Conservation (phyloP, 1,140 invertebrate genomes). For the Augochlora pura region DNA sequence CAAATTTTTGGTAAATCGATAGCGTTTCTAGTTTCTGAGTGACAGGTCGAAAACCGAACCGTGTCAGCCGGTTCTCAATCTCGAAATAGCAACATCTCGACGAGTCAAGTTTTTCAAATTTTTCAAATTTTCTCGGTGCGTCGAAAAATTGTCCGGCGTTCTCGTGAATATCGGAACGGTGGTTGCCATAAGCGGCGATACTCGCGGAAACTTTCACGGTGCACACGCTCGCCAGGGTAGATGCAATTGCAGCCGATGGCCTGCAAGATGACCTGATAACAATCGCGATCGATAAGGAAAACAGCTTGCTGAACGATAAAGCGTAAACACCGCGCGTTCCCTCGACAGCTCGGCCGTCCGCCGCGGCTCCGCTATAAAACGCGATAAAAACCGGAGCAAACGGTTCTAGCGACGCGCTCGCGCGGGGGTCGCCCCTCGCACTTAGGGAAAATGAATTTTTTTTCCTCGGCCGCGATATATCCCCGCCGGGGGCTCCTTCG, state of each 20-base stretch:
- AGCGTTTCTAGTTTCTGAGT: too few relatives aligned
- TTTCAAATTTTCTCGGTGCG: too few relatives aligned
- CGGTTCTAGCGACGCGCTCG: too few relatives aligned
- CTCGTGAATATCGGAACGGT: slow-evolving; percentile 50
- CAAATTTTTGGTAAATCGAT: too few relatives aligned
- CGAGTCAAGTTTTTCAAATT: too few relatives aligned
- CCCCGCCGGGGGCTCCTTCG: too few relatives aligned
- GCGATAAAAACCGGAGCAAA: slow-evolving; percentile 45
- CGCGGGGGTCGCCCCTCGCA: slow-evolving; percentile 43
- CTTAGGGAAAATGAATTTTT: slow-evolving; percentile 61
- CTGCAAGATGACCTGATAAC: slow-evolving; percentile 65
- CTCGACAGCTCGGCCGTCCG: slow-evolving; percentile 46
- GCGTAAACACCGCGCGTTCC: slow-evolving; percentile 59
- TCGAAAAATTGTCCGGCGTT: too few relatives aligned
- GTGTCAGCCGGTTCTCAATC: too few relatives aligned
- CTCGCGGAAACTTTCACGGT: slow-evolving; percentile 32
- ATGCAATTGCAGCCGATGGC: slow-evolving; percentile 59
- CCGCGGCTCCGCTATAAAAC: slow-evolving; percentile 47
- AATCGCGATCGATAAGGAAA: slow-evolving; percentile 67
- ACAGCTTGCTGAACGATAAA: slow-evolving; percentile 62
- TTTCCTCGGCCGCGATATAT: neutral
- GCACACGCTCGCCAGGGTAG: slow-evolving; percentile 25
- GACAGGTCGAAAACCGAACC: too few relatives aligned
- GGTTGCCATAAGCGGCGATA: slow-evolving; percentile 6
- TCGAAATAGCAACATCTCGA: too few relatives aligned